Base-by-base conservation (phyloP, 53 echinoderm and acorn worm genomes). In the Stichopus horrens region DNA sequence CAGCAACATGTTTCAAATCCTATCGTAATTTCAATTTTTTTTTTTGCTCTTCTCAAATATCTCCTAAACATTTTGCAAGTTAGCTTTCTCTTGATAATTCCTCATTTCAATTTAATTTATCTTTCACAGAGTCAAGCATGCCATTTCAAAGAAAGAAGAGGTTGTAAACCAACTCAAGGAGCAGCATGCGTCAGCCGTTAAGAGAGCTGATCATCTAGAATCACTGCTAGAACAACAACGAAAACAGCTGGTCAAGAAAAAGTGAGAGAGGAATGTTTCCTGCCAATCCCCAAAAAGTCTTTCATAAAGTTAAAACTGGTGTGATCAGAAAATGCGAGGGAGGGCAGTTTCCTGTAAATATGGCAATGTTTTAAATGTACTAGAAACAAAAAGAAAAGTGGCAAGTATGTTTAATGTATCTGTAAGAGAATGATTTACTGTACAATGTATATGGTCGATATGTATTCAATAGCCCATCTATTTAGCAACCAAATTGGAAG, bases 61-160 rank as follows among this genome's bases (percentile, higher is more conserved):
- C 37, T 37, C 1, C 2, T 0, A 1, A 37, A 37, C 2, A 37
- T 37, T 37, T 37, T 37, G 37, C 37, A 37, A 37, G 37, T 37
- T 37, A 37, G 37, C 37, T 37, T 37, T 37, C 37, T 37, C 37
- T 37, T 37, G 37, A 37, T 37, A 37, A 21, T 51, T 18, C 7
- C 19, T 5, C 4, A 0, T 75, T 10, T 22, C 5, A 53, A 54
- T 76, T 90, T 67, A 20, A 5, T 16, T 86, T 77, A 76, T 60
- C 22, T 22, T 37, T 52, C 19, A 13, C 90, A 95, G 97, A 86
- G 97, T 97, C 20, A 97, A 95, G 88, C 95, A 94, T 88, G 97
- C 97, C 37, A 97, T 97, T 18, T 92, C 95, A 59, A 97, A 97
- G 94, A 97, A 97, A 60, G 97, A 97, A 86, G 97, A 97, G 74